A percentile compares a stretch with the other conserved stretches of the same genome.
Evolutionary conservation across 2,797 vertebrate genomes (phyloP).

Genomic region (Lagorchestes hirsutus): DNA sequence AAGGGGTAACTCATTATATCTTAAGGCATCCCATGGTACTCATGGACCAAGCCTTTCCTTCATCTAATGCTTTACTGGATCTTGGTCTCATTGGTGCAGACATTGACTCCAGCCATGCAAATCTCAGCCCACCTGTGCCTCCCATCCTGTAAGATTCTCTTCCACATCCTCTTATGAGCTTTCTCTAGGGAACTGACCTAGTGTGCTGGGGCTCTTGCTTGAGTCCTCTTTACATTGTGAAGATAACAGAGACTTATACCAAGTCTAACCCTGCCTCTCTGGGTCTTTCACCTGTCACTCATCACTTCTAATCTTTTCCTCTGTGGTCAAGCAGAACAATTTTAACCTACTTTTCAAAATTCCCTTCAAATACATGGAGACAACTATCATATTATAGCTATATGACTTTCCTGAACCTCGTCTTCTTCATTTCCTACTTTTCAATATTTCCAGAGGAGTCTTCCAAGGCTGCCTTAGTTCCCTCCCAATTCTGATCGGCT

Average conservation of each 20-base stretch:
- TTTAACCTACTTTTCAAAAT: background rate
- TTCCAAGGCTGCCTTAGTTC: too few relatives aligned
- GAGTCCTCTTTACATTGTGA: background rate
- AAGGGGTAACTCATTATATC: background rate
- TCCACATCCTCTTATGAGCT: background rate
- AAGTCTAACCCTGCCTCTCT: background rate
- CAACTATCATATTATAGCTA: too few relatives aligned
- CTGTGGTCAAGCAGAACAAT: background rate
- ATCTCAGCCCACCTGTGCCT: background rate
- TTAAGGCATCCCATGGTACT: background rate
- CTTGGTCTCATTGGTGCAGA: background rate
- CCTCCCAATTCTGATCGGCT: too few relatives aligned
- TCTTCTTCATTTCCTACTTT: too few relatives aligned
- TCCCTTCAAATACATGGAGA: too few relatives aligned
- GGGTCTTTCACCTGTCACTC: too few relatives aligned
- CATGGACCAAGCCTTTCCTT: background rate
- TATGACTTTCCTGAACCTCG: too few relatives aligned
- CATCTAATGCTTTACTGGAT: background rate
- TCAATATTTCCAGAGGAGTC: too few relatives aligned
- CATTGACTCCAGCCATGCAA: background rate
- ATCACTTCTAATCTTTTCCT: background rate
- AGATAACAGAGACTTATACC: background rate
- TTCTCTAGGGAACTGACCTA: background rate
- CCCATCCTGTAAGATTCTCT: background rate
- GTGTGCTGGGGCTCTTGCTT: background rate